Percentiles rank a stretch among this genome's conserved stretches.
phyloP scores from a whole-genome alignment of 2,113 vertebrate genomes.

The Hipposideros armiger region DNA sequence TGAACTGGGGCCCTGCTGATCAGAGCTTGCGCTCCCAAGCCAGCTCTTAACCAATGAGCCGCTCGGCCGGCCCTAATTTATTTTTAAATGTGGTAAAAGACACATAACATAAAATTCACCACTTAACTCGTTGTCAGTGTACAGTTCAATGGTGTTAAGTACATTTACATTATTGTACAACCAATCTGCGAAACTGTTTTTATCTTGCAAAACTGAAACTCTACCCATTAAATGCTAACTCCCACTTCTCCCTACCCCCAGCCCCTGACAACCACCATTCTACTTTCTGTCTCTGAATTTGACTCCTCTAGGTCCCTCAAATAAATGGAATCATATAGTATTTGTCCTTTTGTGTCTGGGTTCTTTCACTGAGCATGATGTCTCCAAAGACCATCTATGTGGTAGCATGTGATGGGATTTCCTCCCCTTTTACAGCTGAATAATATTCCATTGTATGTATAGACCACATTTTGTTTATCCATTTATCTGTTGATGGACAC shows the following conservation, averaged over 20 bases:
- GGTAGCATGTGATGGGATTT: rapidly evolving
- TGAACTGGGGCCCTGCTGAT: no score
- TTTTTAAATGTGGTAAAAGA: neutral
- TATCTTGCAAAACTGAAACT: neutral
- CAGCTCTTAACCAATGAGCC: no score
- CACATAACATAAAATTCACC: neutral
- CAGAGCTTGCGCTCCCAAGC: no score
- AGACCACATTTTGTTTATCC: neutral
- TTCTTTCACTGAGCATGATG: neutral
- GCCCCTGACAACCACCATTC: no score
- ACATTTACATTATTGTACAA: neutral
- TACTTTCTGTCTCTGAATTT: neutral
- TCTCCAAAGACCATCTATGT: neutral
- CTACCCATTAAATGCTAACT: neutral
- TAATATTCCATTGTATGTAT: neutral
- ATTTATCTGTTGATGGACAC: neutral
- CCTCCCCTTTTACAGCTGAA: neutral
- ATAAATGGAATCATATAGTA: neutral
- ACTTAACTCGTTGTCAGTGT: no score
- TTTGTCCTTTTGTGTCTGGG: neutral
- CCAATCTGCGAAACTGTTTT: neutral
- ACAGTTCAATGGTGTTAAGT: neutral
- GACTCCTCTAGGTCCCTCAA: neutral
- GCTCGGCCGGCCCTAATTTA: neutral
- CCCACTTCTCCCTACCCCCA: rapidly evolving